A percentile compares a stretch with the other conserved stretches of the same genome.
phyloP scores from a whole-genome alignment of 2,113 vertebrate species.

The Colaptes auratus region DNA sequence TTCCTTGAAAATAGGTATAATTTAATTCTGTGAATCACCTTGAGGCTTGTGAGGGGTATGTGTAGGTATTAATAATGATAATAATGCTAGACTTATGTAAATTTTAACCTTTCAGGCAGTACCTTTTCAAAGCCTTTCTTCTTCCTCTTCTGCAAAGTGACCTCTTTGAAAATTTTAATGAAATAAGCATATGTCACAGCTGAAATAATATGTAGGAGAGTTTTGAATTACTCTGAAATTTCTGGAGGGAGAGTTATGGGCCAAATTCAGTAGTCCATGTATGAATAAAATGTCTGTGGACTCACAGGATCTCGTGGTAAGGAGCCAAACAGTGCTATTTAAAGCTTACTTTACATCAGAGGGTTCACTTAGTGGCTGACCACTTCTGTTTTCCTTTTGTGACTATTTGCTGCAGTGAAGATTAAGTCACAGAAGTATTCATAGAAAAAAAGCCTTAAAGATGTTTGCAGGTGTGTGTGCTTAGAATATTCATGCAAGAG shows the following conservation, averaged over 20 bases:
- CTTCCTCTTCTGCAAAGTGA: constrained; percentile 1
- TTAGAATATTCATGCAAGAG: neutral
- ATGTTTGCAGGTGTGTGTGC: neutral
- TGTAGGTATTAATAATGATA: constrained; percentile 48
- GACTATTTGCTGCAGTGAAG: neutral
- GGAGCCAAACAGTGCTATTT: neutral
- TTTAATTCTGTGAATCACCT: constrained; percentile 32
- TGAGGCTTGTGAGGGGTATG: constrained; percentile 5
- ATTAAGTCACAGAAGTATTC: neutral
- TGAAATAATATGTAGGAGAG: neutral
- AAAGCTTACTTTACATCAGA: neutral
- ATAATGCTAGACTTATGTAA: constrained; percentile 36
- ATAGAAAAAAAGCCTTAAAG: neutral
- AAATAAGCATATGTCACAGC: neutral
- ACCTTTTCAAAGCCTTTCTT: constrained; percentile 7
- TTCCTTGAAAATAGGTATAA: constrained; percentile 8
- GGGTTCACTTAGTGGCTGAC: neutral
- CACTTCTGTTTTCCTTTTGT: neutral
- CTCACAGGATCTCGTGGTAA: neutral
- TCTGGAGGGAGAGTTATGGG: neutral
- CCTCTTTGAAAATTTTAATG: constrained; percentile 22
- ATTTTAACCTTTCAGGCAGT: constrained; percentile 59
- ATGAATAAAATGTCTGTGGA: neutral
- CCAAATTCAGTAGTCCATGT: neutral
- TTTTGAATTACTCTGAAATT: neutral